These are phyloP conservation scores for Cosmia pyralina DNA, from an alignment of 2,888 invertebrate species.

Conservation along the genomic window DNA sequence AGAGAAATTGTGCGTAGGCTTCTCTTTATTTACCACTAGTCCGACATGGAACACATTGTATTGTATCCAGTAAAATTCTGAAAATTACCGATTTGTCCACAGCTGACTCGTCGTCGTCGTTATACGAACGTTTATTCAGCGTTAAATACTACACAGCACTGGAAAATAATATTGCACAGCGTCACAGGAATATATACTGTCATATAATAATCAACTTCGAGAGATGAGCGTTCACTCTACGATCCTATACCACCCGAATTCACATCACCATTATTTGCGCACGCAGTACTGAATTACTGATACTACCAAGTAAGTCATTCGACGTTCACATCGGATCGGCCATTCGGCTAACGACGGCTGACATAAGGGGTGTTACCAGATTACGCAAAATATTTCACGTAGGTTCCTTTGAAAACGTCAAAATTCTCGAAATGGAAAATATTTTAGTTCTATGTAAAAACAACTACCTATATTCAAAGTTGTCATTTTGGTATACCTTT, in stretches of 20 bases:
- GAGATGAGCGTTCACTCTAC: slow-evolving; percentile 60
- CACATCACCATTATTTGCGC: slow-evolving; percentile 76
- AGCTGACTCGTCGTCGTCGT: slow-evolving; percentile 70
- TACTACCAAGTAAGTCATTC: slow-evolving; percentile 41
- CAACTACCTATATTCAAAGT: not conserved
- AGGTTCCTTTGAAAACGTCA: slow-evolving; percentile 12
- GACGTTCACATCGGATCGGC: slow-evolving; percentile 62
- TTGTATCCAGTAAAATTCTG: slow-evolving; percentile 75
- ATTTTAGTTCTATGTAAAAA: not conserved
- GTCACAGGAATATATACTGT: slow-evolving; percentile 59
- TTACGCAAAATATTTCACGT: not conserved
- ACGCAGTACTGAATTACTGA: slow-evolving; percentile 61
- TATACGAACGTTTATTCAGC: slow-evolving; percentile 59
- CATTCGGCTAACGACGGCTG: slow-evolving; percentile 66
- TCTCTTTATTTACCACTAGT: slow-evolving; percentile 76
- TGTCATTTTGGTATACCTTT: not conserved
- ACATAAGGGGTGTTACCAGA: slow-evolving; percentile 63
- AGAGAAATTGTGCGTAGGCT: slow-evolving; percentile 58
- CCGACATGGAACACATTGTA: slow-evolving; percentile 77
- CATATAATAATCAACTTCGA: slow-evolving; percentile 48
- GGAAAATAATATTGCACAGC: slow-evolving; percentile 67
- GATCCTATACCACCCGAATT: slow-evolving; percentile 67
- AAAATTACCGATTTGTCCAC: slow-evolving; percentile 74
- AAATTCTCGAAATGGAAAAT: not conserved
- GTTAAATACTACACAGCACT: slow-evolving; percentile 67